These are phyloP conservation scores for Nephrotoma flavescens DNA, from an alignment of 2,888 invertebrate species.

Conservation along the genomic window DNA sequence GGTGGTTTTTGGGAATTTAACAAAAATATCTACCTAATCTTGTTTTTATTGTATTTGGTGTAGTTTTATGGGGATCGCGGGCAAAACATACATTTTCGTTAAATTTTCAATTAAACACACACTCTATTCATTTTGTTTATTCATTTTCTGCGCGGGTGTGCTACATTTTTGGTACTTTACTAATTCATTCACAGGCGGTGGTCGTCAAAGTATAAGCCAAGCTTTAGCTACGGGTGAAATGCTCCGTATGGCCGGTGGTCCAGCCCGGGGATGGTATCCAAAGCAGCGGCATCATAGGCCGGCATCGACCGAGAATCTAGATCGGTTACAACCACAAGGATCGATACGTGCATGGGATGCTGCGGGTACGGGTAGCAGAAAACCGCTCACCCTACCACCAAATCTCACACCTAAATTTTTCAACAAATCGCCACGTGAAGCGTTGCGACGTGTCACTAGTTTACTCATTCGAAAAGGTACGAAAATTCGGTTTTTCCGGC, in stretches of 20 bases:
- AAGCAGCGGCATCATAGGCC: slow-evolving; percentile 60
- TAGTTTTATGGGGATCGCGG: neutral
- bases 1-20: slow-evolving; percentile 3
- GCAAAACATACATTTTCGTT: neutral
- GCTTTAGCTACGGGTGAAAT: slow-evolving; percentile 61
- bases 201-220: slow-evolving; percentile 36
- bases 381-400: slow-evolving; percentile 75
- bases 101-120: slow-evolving; percentile 2
- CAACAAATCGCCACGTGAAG: slow-evolving; percentile 76
- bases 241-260: slow-evolving; percentile 61
- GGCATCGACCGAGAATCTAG: slow-evolving; percentile 73
- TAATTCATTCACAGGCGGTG: slow-evolving; percentile 31
- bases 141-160: neutral
- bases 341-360: slow-evolving; percentile 38
- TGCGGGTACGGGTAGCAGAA: slow-evolving; percentile 42
- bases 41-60: neutral
- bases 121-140: neutral
- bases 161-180: neutral
- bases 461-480: slow-evolving; percentile 73
- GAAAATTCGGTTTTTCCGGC: slow-evolving; percentile 15
- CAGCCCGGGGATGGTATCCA: slow-evolving; percentile 75
- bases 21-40: neutral
- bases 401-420: slow-evolving; percentile 82
- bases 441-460: slow-evolving; percentile 74
- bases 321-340: slow-evolving; percentile 41